These are phyloP conservation scores for Apoda limacodes DNA, from an alignment of 2,888 invertebrate species.

Conservation along the genomic window DNA sequence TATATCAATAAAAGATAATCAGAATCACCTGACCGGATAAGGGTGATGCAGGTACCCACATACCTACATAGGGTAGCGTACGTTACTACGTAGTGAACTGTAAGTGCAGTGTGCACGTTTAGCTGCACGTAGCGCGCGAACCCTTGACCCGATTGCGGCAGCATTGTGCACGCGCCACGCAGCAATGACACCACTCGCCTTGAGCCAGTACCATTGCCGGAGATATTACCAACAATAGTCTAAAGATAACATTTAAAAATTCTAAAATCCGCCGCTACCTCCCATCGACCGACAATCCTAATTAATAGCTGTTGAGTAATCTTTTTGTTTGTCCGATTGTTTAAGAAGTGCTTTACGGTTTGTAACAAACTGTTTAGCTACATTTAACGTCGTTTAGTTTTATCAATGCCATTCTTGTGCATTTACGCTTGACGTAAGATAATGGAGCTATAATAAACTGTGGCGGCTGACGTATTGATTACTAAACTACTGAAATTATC, in stretches of 20 bases:
- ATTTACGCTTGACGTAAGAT: no score
- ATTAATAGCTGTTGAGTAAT: constrained; percentile 55
- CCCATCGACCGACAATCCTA: constrained; percentile 44
- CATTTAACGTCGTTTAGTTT: no score
- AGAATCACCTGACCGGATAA: constrained; percentile 50
- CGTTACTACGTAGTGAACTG: constrained; percentile 12
- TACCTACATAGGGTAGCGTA: constrained; percentile 19
- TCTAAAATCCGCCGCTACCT: constrained; percentile 61
- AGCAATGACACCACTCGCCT: constrained; percentile 69
- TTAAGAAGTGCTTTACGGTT: no score
- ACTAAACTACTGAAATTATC: no score
- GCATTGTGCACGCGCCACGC: constrained; percentile 65
- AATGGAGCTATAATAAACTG: no score
- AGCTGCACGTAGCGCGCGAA: constrained; percentile 31
- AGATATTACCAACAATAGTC: constrained; percentile 70
- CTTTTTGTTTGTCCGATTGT: constrained; percentile 21
- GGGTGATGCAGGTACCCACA: constrained; percentile 47
- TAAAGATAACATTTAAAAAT: constrained; percentile 69
- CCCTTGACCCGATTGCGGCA: constrained; percentile 64
- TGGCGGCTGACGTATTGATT: no score
- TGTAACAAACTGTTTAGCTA: no score
- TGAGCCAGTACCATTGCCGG: constrained; percentile 65
- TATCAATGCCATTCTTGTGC: no score
- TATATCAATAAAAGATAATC: constrained; percentile 28
- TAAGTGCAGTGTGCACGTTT: constrained; percentile 26